Base-by-base conservation (phyloP, 2,113 vertebrate genomes). In the Xenus cinereus region DNA sequence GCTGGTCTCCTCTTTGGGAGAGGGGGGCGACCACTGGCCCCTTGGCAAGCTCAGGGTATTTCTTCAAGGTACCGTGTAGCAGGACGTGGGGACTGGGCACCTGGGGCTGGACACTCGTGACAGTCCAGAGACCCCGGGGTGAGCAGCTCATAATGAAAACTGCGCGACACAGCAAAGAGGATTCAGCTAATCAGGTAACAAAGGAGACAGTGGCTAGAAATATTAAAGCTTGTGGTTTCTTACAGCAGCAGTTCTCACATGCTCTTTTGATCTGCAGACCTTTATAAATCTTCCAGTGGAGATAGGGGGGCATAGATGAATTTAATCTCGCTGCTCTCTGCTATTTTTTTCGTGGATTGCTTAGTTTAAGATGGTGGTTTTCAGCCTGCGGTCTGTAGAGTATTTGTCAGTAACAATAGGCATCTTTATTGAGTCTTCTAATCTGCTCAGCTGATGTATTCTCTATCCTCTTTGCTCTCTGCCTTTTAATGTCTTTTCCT, bases 381-480 rank as follows among this genome's bases (percentile, higher is more conserved):
- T 94, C 89, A 89, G 76, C 56, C 64, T 89, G 68, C 62, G 76
- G 66, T 86, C 91, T 92, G 69, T 78, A 27, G 60, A 68, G 60
- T 56, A 62, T 94, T 96, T 91, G 21, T 73, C 78, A 35, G 87
- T 89, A 87, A 96, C 94, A 96, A 79, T 67, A 82, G 53, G 48
- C 8, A 0, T 74, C 59, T 86, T 90, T 81, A 74, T 14, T 84
- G 73, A 94, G 69, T 78, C 77, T 75, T 90, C 48, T 95, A 87
- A 95, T 87, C 73, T 91, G 67, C 93, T 88, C 73, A 45, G 64
- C 28, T 92, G 54, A 84, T 67, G 41, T 50, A 50, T 75, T 83
- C 33, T 76, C 63, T 80, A 33, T 92, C 79, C 59, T 95, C 83
- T 86, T 90, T 93, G 63, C 90, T 77, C 94, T 91, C 43, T 92